A percentile compares a stretch with the other conserved stretches of the same genome.
These are phyloP conservation scores for Otolemur garnettii DNA, from an alignment of 2,113 vertebrate species.

Conservation along the genomic window DNA sequence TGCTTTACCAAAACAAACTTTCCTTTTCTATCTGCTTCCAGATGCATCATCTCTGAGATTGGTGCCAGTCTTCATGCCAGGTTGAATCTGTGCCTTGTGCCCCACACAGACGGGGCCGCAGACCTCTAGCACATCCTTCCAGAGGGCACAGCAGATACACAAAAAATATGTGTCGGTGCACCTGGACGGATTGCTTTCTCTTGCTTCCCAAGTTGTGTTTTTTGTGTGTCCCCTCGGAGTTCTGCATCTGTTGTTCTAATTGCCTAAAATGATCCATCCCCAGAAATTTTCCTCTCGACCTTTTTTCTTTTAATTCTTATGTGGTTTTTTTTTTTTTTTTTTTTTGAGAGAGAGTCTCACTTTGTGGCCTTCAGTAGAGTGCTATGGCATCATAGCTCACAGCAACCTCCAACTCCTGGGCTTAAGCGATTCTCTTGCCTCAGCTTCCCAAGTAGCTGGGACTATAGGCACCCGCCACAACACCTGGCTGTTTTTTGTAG, in stretches of 20 bases:
- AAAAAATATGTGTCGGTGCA: accelerated
- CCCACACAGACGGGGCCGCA: not conserved
- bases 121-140: not conserved
- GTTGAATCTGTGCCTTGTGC: not conserved
- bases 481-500: too few species aligned
- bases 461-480: too few species aligned
- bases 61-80: not conserved
- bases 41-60: not conserved
- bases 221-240: not conserved
- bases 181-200: not conserved
- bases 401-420: too few species aligned
- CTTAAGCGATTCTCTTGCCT: too few species aligned
- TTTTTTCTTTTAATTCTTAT: not conserved
- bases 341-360: too few species aligned
- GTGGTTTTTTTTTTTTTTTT: not conserved
- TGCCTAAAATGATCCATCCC: not conserved
- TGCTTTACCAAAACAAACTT: not conserved
- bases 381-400: too few species aligned
- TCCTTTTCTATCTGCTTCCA: not conserved
- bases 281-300: not conserved
- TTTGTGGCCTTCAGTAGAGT: too few species aligned
- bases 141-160: accelerated
- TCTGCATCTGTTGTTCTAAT: not conserved
- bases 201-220: not conserved
- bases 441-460: too few species aligned